Percentiles rank a stretch among this genome's conserved stretches.
Evolutionary conservation across 1,140 invertebrate genomes (phyloP).

Genomic region (Neodiprion pinetum): DNA sequence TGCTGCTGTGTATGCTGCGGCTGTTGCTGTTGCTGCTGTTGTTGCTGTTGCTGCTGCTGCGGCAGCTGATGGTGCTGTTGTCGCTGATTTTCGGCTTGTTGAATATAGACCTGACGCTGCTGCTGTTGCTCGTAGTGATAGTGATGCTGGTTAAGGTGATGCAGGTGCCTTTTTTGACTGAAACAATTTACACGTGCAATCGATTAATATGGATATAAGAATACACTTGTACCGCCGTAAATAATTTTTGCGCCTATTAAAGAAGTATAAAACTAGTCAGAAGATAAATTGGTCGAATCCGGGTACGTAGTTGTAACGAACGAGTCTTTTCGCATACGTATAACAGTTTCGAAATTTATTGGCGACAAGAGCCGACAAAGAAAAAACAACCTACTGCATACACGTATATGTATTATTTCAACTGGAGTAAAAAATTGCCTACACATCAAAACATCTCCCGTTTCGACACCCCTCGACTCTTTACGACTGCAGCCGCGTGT

Average conservation of each 20-base stretch:
- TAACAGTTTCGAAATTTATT: too few species aligned
- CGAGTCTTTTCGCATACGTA: background rate
- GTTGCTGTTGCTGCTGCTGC: constrained; percentile 28
- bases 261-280: background rate
- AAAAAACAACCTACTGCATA: too few species aligned
- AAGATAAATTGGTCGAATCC: background rate
- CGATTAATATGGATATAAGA: background rate
- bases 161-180: constrained; percentile 42
- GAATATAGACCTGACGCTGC: constrained; percentile 15
- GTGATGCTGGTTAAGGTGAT: background rate
- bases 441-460: too few species aligned
- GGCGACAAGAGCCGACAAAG: too few species aligned
- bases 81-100: constrained; percentile 2
- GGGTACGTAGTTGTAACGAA: background rate
- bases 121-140: constrained; percentile 8
- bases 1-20: constrained; percentile 25
- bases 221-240: constrained; percentile 18
- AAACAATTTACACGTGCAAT: constrained; percentile 14
- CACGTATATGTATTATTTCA: too few species aligned
- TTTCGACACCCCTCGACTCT: too few species aligned
- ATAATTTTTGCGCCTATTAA: background rate
- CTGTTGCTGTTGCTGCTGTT: constrained; percentile 36
- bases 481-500: too few species aligned
- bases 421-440: too few species aligned
- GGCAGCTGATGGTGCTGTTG: constrained; percentile 29